Conservation (phyloP, 2,797 vertebrate species). For the Odontamblyopus lacepedii region DNA sequence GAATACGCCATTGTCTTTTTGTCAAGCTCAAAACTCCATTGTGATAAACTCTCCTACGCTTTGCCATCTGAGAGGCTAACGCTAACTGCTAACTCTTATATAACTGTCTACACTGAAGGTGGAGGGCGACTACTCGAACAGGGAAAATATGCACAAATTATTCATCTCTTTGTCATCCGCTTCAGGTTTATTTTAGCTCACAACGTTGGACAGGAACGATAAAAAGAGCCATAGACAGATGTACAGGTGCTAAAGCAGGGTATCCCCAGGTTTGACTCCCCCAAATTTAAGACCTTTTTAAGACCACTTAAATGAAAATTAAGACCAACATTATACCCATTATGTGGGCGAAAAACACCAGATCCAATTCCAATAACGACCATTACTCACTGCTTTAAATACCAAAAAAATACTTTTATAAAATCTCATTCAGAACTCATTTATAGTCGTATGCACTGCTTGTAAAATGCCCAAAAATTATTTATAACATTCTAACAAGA, state of each 20-base stretch:
- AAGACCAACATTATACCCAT: too few species aligned
- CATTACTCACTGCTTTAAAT: too few species aligned
- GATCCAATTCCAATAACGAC: too few species aligned
- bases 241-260: neutral
- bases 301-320: too few species aligned
- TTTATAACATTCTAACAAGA: too few species aligned
- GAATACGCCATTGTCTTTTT: constrained; percentile 17
- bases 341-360: too few species aligned
- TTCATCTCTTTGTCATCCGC: neutral
- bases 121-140: constrained; percentile 27
- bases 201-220: neutral
- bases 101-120: constrained; percentile 38
- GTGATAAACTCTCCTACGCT: constrained; percentile 33
- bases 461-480: too few species aligned
- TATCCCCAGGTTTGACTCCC: too few species aligned
- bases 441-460: too few species aligned
- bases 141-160: constrained; percentile 27
- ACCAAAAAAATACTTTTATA: too few species aligned
- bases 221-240: neutral
- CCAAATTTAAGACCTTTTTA: too few species aligned
- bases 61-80: constrained; percentile 29
- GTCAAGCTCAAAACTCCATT: constrained; percentile 11
- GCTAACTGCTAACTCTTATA: constrained; percentile 26
- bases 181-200: constrained; percentile 1
- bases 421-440: too few species aligned